Percentiles rank a stretch among this genome's conserved stretches.
phyloP scores from a whole-genome alignment of 2,888 invertebrate species.

The Tenodera sinensis region DNA sequence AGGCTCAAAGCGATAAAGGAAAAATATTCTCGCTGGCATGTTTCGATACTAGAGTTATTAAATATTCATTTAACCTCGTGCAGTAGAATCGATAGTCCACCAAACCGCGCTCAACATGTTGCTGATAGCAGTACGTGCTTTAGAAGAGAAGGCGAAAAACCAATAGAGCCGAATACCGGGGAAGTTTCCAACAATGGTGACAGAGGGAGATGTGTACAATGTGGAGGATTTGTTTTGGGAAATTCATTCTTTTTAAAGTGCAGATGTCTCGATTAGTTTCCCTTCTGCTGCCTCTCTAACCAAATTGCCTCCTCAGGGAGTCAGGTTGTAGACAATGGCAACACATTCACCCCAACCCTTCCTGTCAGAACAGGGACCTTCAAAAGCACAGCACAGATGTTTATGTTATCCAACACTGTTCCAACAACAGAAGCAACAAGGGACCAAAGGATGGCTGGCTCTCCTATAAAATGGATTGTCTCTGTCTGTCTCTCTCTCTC shows the following conservation, averaged over 20 bases:
- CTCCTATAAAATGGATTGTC: neutral
- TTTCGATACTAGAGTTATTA: neutral
- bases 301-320: neutral
- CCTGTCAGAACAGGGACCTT: neutral
- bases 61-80: neutral
- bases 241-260: neutral
- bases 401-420: neutral
- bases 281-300: neutral
- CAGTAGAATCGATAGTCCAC: neutral
- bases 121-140: neutral
- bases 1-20: neutral
- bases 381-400: neutral
- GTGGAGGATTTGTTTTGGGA: neutral
- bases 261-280: neutral
- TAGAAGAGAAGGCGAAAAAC: neutral
- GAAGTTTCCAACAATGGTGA: neutral
- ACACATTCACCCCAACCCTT: neutral
- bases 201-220: neutral
- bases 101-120: neutral
- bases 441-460: neutral
- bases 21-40: neutral
- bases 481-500: too few species aligned
- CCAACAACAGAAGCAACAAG: neutral
- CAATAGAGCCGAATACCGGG: neutral
- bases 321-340: neutral